Conservation (phyloP, 92 coral and sea anemone genomes). For the Siderastrea siderea region DNA sequence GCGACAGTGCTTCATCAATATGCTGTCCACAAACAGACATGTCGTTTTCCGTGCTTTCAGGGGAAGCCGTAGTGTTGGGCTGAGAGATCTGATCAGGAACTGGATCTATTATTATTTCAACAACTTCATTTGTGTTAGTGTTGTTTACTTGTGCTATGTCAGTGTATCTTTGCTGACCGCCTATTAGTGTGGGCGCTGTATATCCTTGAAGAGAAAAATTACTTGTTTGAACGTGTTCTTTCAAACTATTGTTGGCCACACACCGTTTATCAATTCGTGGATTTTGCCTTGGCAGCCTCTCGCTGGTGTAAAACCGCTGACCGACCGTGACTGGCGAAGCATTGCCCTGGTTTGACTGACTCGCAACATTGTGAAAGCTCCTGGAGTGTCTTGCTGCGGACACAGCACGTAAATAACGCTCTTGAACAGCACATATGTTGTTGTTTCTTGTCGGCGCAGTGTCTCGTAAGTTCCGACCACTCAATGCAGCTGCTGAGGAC, state of each 20-base stretch:
- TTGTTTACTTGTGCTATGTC: not conserved
- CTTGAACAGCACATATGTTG: not conserved
- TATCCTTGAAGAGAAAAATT: not conserved
- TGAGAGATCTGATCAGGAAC: not conserved
- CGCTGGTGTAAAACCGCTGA: not conserved
- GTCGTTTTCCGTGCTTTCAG: not conserved
- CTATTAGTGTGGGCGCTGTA: not conserved
- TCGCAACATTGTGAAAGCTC: not conserved
- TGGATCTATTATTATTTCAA: conserved; percentile 19
- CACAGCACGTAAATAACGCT: not conserved
- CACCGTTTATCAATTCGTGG: conserved; percentile 9
- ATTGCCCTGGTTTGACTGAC: not conserved
- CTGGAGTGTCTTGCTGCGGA: not conserved
- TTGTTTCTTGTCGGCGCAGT: not conserved
- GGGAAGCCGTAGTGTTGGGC: not conserved
- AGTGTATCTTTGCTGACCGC: conserved; percentile 1
- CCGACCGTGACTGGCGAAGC: not conserved
- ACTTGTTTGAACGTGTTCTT: too few relatives aligned
- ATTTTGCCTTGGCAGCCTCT: not conserved
- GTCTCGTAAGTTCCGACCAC: not conserved
- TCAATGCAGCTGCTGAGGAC: not conserved
- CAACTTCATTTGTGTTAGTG: not conserved
- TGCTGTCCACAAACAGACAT: not conserved
- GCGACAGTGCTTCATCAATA: not conserved
- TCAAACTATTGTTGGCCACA: conserved; percentile 11